Conservation (phyloP, 2,888 invertebrate genomes). For the Pherbina coryleti region DNA sequence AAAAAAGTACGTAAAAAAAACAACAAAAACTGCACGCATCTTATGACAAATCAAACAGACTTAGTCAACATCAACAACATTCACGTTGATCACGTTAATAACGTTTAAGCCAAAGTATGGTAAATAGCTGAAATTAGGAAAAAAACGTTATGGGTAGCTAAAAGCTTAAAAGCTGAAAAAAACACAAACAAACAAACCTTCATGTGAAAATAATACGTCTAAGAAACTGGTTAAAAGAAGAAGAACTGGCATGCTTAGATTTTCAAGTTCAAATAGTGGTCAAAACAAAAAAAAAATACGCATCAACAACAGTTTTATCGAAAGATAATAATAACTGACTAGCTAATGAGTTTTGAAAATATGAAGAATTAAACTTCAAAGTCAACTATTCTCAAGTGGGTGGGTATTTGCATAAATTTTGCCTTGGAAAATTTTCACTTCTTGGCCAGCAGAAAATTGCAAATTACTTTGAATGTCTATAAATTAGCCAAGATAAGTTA, state of each 20-base stretch:
- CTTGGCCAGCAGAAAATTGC: too few relatives aligned
- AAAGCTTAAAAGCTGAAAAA: slow-evolving; percentile 28
- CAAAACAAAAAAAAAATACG: slow-evolving; percentile 1
- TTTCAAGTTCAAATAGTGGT: slow-evolving; percentile 47
- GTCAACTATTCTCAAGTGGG: neutral
- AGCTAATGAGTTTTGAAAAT: neutral
- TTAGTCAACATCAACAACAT: neutral
- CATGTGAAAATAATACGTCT: slow-evolving; percentile 33
- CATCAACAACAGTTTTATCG: neutral
- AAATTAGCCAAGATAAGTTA: too few relatives aligned
- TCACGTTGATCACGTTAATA: neutral
- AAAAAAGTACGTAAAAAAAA: too few relatives aligned
- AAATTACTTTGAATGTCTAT: too few relatives aligned
- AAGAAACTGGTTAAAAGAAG: slow-evolving; percentile 37
- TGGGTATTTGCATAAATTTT: neutral
- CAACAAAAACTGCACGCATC: neutral
- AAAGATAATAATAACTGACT: neutral
- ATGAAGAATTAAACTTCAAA: neutral
- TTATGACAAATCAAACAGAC: slow-evolving; percentile 4
- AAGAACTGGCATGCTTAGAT: slow-evolving; percentile 24
- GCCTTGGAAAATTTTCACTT: neutral
- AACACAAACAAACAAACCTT: slow-evolving; percentile 58
- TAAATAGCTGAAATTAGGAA: neutral
- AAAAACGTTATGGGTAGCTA: slow-evolving; percentile 19
- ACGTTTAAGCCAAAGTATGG: neutral